These are phyloP conservation scores for Bos taurus DNA, from an alignment of 2,113 vertebrate genomes.

Conservation along the genomic window ARS-UCD2.0 NC_037330.1:55028001-55028500, in stretches of 20 bases:
- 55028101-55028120: neutral
- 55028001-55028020: neutral
- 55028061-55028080: neutral
- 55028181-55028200: neutral
- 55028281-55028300: neutral
- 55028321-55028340: neutral
- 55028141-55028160: neutral
- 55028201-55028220: neutral
- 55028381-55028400: neutral
- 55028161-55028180: neutral
- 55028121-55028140: neutral
- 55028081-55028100: neutral
- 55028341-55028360: neutral
- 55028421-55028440: neutral
- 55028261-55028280: neutral
- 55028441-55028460: neutral
- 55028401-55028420: neutral
- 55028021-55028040: neutral
- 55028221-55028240: neutral
- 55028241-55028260: neutral
- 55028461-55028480: neutral
- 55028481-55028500: neutral
- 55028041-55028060: neutral
- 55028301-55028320: neutral
- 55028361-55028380: neutral